Conservation (phyloP, 2,797 vertebrate genomes). For the Tapera naevia region DNA sequence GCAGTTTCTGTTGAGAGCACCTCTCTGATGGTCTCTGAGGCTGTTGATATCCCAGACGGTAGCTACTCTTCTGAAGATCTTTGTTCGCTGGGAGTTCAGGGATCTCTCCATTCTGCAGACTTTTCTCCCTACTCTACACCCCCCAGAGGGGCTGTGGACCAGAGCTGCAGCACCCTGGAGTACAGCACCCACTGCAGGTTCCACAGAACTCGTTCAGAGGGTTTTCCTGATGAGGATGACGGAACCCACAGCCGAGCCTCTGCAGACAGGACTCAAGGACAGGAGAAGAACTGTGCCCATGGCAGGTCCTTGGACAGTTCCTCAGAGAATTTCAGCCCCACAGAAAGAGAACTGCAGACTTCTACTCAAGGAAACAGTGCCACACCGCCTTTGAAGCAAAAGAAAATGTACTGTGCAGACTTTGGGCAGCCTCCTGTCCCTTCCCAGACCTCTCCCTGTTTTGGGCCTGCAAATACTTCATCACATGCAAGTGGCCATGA, state of each 20-base stretch:
- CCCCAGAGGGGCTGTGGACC: conserved; percentile 69
- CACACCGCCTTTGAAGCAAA: conserved; percentile 71
- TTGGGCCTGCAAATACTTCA: conserved; percentile 56
- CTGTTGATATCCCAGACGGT: conserved; percentile 76
- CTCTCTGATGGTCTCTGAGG: conserved; percentile 84
- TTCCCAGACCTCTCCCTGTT: conserved; percentile 73
- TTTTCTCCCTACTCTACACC: conserved; percentile 78
- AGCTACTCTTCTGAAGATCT: conserved; percentile 87
- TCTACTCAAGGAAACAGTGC: conserved; percentile 48
- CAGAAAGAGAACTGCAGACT: conserved; percentile 55
- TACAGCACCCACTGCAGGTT: conserved; percentile 67
- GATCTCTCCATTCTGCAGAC: conserved; percentile 76
- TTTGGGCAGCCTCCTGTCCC: conserved; percentile 79
- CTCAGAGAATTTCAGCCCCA: conserved; percentile 77
- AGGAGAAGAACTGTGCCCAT: conserved; percentile 62
- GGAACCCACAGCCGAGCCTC: conserved; percentile 76
- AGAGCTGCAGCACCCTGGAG: conserved; percentile 81
- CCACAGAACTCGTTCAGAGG: conserved; percentile 60
- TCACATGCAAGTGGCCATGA: conserved; percentile 27
- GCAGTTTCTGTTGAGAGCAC: conserved; percentile 85
- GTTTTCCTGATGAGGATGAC: conserved; percentile 59
- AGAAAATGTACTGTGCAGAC: conserved; percentile 85
- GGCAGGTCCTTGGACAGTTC: conserved; percentile 79
- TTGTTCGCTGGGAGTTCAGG: conserved; percentile 87
- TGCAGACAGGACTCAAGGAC: conserved; percentile 56